Base-by-base conservation (phyloP, 2,888 invertebrate species). In the Operophtera brumata region DNA sequence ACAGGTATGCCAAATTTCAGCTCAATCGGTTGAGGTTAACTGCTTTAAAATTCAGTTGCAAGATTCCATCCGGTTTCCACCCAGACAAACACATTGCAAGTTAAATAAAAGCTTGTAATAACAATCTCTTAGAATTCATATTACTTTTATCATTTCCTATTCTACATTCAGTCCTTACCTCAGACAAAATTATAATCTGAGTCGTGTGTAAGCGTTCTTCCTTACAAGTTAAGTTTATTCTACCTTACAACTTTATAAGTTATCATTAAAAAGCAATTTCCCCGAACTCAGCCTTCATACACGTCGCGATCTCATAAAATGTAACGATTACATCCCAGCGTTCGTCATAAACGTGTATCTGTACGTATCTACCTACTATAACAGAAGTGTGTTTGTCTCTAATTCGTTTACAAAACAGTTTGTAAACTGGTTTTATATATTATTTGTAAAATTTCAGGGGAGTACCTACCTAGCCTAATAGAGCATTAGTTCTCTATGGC, bases 261-360 rank as follows among this genome's bases (percentile, higher is more conserved):
- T 37, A 48, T 57, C 57, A 52, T 57, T 57, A 52, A 57, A 51
- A 56, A 57, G 57, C 57, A 52, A 57, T 52, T 57, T 56, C 47
- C 45, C 9, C n/a, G 47, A 41, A 41, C 26, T 34, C 36, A 36
- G 36, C 47, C 47, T 52, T 52, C 47, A 37, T 48, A 52, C 52
- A 52, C 52, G 57, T 41, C 45, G 52, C 41, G 52, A 12, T 41
- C 35, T 45, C 57, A 32, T 57, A 57, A 57, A 56, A 52, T 45
- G 52, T 48, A 52, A 57, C 52, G 57, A 52, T 56, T 47, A 47
- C 50, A 30, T 40, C 26, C 28, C 39, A 51, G 47, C 42, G 39
- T 30, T 49, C 48, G 35, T 54, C 49, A 49, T 54, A 46, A 49
- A 45, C 49, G 48, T 41, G 9, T 36, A 30, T 34, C n/a, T 50